Base-by-base conservation (phyloP, 2,888 invertebrate species). In the Monopis laevigella region DNA sequence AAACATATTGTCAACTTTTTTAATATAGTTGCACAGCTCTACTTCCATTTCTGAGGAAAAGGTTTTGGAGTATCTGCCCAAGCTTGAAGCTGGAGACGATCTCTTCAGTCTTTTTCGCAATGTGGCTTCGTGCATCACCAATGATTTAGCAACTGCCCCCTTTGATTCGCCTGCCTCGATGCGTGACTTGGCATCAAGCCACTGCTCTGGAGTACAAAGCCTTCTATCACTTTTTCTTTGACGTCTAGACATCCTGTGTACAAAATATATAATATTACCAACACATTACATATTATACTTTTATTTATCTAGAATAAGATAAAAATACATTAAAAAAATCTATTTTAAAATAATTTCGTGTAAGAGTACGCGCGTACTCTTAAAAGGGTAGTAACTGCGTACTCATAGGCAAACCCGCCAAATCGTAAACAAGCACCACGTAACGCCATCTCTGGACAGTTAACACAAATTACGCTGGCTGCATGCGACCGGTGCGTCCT, bases 181-280 rank as follows among this genome's bases (percentile, higher is more conserved):
- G 41, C 39, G 44, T 42, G 41, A 30, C 21, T 41, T 38, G n/a
- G 44, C 44, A 32, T 42, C 28, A 28, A 42, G 34, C 42, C 42
- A 44, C 29, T 44, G 44, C 26, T 44, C 41, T 34, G 28, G 41
- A 39, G 42, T 44, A 39, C 42, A 44, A 26, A 41, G 41, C 41
- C 24, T 42, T 32, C 42, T 44, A 39, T 44, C 44, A 19, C 13
- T 42, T 16, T 40, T 40, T 40, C 34, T 42, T 42, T 42, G 45
- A 29, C 42, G 42, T 43, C 29, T 29, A 29, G 29, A 29, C 29
- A 29, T 29, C 29, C 29, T 41, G 41, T 41, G 32, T 41, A 41
- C 39, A 27, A 39, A 39, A 39, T 27, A 29, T 29, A 29, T 29
- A 29, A 29, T 29, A 29, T 29, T 29, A 29, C 29, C n/a, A 26